Evolutionary conservation across 2,113 vertebrate genomes (phyloP), one percentile per base, ranked within the genome.

Genomic region (Sphyrna mokarran): DNA sequence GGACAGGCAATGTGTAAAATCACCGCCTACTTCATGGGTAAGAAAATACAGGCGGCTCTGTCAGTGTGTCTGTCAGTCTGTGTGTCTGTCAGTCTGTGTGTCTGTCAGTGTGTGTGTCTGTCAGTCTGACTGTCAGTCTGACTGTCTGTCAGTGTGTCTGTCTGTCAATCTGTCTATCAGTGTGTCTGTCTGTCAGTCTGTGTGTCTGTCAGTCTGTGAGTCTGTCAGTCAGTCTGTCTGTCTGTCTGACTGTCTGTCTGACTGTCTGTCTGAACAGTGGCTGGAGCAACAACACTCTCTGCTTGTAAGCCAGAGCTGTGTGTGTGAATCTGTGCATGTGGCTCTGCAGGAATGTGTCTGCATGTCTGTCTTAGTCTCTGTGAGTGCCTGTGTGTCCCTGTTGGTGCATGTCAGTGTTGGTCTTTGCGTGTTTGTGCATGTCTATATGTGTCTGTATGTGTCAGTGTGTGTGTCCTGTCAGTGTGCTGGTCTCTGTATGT

Each of bases 21-120:
- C 0, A 97, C 99, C 95, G 97, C 98, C 96, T 99, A 99, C 97
- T 98, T 99, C 95, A 99, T 99, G 99, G 99, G 99, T 99, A 96
- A 97, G 98, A 95, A 48, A 33, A 33, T 20, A 33, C 48, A 10
- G 40, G 3, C 11, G 20, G 33, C n/a, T 68, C 69, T 33, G 26
- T 29, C 1, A 33, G 72, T n/a, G 0, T 13, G 8, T n/a, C 29
- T 33, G 29, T 76, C 5, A n/a, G 72, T 76, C 72, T 76, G n/a
- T 40, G 6, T 9, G 18, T 43, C 18, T 22, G 37, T 22, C 33
- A 40, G 3, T 48, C 4, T 86, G 16, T 87, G 2, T 2, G 40
- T 40, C 20, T 87, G 40, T 43, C 0, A n/a, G n/a, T n/a, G n/a
- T n/a, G n/a, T n/a, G n/a, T 86, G 6, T 54, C 1, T 20, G 18